A percentile compares a stretch with the other conserved stretches of the same genome.
Evolutionary conservation across 2,113 vertebrate species (phyloP).

Genomic region (Ochotona princeps): DNA sequence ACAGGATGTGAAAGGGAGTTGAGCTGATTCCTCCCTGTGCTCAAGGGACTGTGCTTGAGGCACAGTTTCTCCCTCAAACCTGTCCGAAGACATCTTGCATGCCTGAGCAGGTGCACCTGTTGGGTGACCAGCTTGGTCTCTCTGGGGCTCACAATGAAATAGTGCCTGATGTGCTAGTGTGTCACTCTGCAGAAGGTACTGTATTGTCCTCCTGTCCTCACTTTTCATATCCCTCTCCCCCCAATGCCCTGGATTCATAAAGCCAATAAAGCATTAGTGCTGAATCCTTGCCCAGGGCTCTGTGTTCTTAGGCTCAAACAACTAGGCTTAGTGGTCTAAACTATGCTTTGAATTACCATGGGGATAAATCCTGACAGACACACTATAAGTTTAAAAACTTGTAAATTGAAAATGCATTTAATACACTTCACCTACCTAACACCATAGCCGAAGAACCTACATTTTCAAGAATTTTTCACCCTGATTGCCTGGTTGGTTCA

Average conservation of each 20-base stretch:
- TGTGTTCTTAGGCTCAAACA: neutral
- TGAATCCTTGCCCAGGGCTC: constrained; percentile 4
- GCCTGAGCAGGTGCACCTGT: too few relatives aligned
- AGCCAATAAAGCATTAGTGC: neutral
- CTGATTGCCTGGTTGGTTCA: neutral
- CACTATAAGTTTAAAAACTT: neutral
- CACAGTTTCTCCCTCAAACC: neutral
- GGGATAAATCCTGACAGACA: neutral
- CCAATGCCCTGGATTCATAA: neutral
- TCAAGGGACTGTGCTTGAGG: neutral
- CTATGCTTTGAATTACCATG: neutral
- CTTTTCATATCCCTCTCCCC: neutral
- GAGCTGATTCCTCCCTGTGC: neutral
- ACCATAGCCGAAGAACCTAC: neutral
- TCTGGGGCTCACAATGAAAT: neutral
- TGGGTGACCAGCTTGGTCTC: neutral
- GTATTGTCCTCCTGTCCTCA: neutral
- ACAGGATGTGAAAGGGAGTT: neutral
- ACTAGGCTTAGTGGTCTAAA: neutral
- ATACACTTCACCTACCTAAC: too few relatives aligned
- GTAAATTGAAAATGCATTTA: neutral
- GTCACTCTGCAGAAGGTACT: accelerated
- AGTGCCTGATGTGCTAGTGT: neutral
- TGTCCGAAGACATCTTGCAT: neutral
- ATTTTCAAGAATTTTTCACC: neutral